Evolutionary conservation across 2,113 vertebrate genomes (phyloP), one percentile per base, ranked within the genome.

Genomic region (Cyanocitta stelleri): DNA sequence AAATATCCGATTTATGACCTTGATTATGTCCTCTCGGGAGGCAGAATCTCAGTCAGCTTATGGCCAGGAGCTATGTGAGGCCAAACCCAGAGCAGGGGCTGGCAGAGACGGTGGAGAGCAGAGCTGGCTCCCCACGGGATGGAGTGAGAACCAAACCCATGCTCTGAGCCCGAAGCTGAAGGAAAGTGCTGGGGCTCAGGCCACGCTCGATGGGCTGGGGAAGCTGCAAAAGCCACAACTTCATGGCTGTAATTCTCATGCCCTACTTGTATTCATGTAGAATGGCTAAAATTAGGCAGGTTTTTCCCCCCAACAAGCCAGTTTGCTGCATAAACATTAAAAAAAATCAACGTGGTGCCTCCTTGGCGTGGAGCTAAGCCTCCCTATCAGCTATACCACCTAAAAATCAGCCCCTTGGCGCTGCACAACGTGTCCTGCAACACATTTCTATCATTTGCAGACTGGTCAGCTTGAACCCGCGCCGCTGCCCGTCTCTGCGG

Each of bases 271-370:
- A 10, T 29, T 48, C 30, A 26, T 0, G 1, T 1, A 41, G 15
- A 54, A 84, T 9, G 22, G 4, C 49, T 51, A 49, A 32, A 74
- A 66, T 69, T 20, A 21, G 30, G 21, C 44, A 48, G 10, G 62
- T 14, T 35, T 41, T 18, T 0, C 0, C 3, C 10, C 9, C 0
- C 1, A 14, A 0, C 3, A 8, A 56, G 33, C 7, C 49, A 7
- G 7, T 68, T 48, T 39, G 35, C 48, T 24, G 15, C 35, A 21
- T 5, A 30, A 48, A 29, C 29, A 51, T 71, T 74, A 8, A 37
- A 46, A 51, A 58, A 72, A 55, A 10, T 4, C 6, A 41, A 9
- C 2, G 3, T 0, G 18, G 29, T 11, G 62, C 7, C 26, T n/a
- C 13, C 32, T 58, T 16, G 44, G 5, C 1, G 1, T 6, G 26